Conservation (phyloP, 2,888 invertebrate species). For the Patella pellucida region DNA sequence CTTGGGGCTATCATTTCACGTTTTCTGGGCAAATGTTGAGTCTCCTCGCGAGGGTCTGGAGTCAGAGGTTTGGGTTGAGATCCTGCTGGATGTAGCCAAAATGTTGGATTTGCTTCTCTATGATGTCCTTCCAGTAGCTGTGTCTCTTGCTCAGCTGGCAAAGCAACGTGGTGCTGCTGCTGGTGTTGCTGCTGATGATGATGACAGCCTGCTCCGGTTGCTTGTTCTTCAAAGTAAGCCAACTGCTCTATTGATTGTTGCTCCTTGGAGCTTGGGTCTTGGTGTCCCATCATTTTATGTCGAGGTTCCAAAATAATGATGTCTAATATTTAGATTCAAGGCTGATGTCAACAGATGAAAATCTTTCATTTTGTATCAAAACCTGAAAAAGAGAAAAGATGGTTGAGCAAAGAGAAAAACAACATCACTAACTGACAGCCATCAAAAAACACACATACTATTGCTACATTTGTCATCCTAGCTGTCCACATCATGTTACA, state of each 20-base stretch:
- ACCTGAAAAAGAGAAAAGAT: too few relatives aligned
- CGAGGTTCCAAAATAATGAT: neutral
- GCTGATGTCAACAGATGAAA: neutral
- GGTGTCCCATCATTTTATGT: constrained; percentile 24
- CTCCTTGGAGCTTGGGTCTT: constrained; percentile 20
- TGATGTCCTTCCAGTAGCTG: neutral
- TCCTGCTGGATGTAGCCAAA: neutral
- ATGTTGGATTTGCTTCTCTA: neutral
- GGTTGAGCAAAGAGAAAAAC: too few relatives aligned
- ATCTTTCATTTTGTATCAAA: too few relatives aligned
- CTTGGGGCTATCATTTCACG: constrained; percentile 1
- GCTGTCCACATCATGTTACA: too few relatives aligned
- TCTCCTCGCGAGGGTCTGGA: neutral
- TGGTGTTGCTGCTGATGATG: neutral
- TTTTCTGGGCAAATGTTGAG: neutral
- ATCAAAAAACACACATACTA: too few relatives aligned
- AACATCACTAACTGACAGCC: too few relatives aligned
- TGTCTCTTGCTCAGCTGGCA: neutral
- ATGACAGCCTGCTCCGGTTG: too few relatives aligned
- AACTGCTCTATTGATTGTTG: constrained; percentile 3
- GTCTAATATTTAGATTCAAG: neutral
- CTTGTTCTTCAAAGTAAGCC: too few relatives aligned
- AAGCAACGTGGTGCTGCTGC: neutral
- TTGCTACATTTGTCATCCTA: too few relatives aligned
- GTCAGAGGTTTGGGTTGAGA: neutral